phyloP scores from a whole-genome alignment of 2,888 invertebrate genomes.

The Latheticus oryzae region DNA sequence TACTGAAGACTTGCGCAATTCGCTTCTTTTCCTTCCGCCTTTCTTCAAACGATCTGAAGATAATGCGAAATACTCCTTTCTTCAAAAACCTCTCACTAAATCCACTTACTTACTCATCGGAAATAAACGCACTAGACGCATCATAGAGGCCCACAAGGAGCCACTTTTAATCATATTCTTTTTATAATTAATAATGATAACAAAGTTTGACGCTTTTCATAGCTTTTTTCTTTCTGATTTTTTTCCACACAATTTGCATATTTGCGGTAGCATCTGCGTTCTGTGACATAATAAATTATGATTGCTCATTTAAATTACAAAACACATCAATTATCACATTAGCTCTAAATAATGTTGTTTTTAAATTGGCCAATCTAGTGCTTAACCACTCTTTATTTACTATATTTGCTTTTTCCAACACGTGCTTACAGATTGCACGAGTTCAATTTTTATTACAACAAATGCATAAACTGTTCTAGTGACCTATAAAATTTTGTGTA shows the following conservation, averaged over 20 bases:
- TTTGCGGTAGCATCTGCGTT: conserved; percentile 2
- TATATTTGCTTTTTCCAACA: conserved; percentile 14
- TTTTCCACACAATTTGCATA: not conserved
- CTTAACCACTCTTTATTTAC: not conserved
- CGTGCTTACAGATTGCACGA: conserved; percentile 30
- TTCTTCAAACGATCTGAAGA: conserved; percentile 44
- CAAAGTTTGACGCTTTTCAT: too few relatives aligned
- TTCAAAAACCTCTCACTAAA: conserved; percentile 33
- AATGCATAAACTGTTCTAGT: conserved; percentile 34
- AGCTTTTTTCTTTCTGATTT: not conserved
- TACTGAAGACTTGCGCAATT: too few relatives aligned
- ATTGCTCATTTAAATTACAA: conserved; percentile 35
- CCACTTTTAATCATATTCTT: too few relatives aligned
- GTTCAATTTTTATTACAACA: conserved; percentile 25
- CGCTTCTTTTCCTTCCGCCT: conserved; percentile 52
- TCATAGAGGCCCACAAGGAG: too few relatives aligned
- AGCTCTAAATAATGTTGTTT: conserved; percentile 27
- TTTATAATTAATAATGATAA: too few relatives aligned
- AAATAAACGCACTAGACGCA: too few relatives aligned
- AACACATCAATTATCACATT: conserved; percentile 34
- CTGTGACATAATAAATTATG: conserved; percentile 26
- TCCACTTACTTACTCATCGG: too few relatives aligned
- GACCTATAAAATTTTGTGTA: conserved; percentile 29
- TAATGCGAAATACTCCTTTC: conserved; percentile 21
- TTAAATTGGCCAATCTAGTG: conserved; percentile 24